These are phyloP conservation scores for Cisticola juncidis DNA, from an alignment of 2,113 vertebrate genomes.

Conservation along the genomic window DNA sequence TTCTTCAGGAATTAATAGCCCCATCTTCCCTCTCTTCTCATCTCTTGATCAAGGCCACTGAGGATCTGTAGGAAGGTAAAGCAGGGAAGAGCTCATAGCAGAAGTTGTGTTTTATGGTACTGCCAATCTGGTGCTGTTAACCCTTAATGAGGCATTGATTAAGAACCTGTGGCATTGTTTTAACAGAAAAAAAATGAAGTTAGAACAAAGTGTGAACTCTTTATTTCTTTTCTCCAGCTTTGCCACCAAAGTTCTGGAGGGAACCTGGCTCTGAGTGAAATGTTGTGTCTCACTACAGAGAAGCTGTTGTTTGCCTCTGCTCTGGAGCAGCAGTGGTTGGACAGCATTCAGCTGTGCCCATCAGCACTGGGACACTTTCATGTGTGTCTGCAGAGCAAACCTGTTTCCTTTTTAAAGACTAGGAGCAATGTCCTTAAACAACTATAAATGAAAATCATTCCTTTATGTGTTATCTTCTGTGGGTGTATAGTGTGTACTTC, in stretches of 20 bases:
- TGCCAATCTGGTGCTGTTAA: background rate
- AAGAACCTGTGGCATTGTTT: background rate
- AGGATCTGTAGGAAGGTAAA: background rate
- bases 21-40: background rate
- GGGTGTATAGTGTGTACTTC: background rate
- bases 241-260: background rate
- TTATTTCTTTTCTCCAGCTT: background rate
- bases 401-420: background rate
- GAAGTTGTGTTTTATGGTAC: background rate
- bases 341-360: background rate
- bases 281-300: background rate
- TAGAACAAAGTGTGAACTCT: background rate
- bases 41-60: background rate
- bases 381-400: background rate
- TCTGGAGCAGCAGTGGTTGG: background rate
- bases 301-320: fast-evolving
- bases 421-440: background rate
- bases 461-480: background rate
- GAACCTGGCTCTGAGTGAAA: background rate
- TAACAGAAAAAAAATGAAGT: background rate
- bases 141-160: background rate
- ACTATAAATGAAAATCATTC: background rate
- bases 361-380: background rate
- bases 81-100: background rate
- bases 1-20: background rate